Evolutionary conservation across 2,113 vertebrate genomes (phyloP), one percentile per base, ranked within the genome.

Genomic region (Oostethus manadensis): DNA sequence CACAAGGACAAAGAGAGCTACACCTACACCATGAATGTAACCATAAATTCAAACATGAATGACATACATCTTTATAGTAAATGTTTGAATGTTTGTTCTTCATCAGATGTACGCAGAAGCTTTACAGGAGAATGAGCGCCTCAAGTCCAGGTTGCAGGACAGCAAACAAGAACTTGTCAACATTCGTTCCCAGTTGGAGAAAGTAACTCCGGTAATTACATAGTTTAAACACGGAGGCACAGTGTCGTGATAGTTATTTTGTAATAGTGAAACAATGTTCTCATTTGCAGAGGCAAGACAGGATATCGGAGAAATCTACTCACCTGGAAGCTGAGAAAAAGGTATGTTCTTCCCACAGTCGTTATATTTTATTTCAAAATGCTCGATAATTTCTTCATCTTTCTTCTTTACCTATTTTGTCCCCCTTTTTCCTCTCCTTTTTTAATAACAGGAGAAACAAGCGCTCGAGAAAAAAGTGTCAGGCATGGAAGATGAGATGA

Each of bases 401-500:
- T 55, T n/a, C n/a, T n/a, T n/a, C n/a, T n/a, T n/a, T n/a, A n/a
- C 45, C 20, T 23, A 16, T 21, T 43, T 56, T 8, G 6, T 23
- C 33, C 9, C 33, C 13, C 4, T n/a, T 10, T 8, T 46, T 46
- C 6, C 44, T 46, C 6, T 16, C 7, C 1, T 44, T 55, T 22
- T 72, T 60, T 40, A 49, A 69, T 70, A 60, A 53, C 86, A 98
- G 96, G 96, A 97, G 85, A 96, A 94, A 76, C 88, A 93, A 79
- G 90, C 88, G 74, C 86, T 99, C 73, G 94, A 97, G 81, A 94
- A 94, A 82, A 94, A 88, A 78, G 95, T 98, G 68, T 95, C 96
- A 3, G 92, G 95, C 81, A 98, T 99, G 96, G 94, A 98, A 61
- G 96, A 95, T 60, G 96, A 98, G 70, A 78, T 99, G 82, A 98